Conservation (phyloP, 2,888 invertebrate genomes). For the Leptinotarsa juncta region DNA sequence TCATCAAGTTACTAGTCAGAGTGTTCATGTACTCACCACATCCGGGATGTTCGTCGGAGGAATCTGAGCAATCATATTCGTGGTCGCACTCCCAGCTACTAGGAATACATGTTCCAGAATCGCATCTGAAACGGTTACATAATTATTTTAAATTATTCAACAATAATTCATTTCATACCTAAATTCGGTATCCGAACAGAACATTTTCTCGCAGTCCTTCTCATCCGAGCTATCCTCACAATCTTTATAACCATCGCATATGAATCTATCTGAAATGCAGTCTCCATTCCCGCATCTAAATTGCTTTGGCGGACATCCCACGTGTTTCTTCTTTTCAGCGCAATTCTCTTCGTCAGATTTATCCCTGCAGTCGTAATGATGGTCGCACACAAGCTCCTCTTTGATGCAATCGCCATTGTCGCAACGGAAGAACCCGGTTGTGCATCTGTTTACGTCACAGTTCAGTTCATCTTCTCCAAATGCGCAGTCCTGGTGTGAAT, state of each 20-base stretch:
- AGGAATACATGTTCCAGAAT: conserved; percentile 77
- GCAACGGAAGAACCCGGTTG: conserved; percentile 66
- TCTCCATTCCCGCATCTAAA: conserved; percentile 67
- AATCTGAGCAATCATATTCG: conserved; percentile 80
- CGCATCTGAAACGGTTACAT: conserved; percentile 70
- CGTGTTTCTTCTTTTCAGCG: conserved; percentile 49
- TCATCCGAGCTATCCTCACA: conserved; percentile 69
- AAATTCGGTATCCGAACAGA: conserved; percentile 59
- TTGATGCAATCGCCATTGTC: conserved; percentile 63
- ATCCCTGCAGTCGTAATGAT: conserved; percentile 69
- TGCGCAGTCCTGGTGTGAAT: conserved; percentile 60
- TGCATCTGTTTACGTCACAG: conserved; percentile 61
- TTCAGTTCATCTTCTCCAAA: conserved; percentile 63
- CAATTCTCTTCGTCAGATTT: conserved; percentile 71
- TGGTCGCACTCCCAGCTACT: conserved; percentile 78
- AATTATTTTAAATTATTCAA: background rate
- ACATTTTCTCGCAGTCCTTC: conserved; percentile 58
- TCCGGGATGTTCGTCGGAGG: conserved; percentile 77
- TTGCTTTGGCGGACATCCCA: conserved; percentile 65
- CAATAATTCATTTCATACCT: conserved; percentile 53
- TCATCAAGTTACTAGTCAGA: no score
- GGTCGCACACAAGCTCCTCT: conserved; percentile 67
- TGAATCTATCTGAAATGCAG: conserved; percentile 66
- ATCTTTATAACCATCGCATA: conserved; percentile 69
- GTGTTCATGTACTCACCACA: conserved; percentile 64